A percentile compares a stretch with the other conserved stretches of the same genome.
Evolutionary conservation across 2,797 vertebrate species (phyloP).

Genomic region (Enteromius thamalakanensis): DNA sequence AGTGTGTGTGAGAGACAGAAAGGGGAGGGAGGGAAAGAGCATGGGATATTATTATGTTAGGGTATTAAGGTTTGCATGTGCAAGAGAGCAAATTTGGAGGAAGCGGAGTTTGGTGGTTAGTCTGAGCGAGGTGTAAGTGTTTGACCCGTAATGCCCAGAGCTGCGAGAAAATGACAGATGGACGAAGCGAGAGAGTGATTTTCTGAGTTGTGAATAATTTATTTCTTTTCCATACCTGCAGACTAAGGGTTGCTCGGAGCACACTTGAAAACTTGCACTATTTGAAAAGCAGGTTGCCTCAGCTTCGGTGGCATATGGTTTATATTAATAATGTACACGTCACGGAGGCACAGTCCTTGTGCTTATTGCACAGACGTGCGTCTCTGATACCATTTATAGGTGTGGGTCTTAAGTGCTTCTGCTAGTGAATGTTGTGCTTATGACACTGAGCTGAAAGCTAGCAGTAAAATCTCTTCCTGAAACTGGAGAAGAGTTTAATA

Average conservation of each 20-base stretch:
- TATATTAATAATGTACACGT: conserved; percentile 56
- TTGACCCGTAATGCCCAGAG: conserved; percentile 34
- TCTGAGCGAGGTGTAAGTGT: conserved; percentile 5
- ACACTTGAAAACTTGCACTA: conserved; percentile 38
- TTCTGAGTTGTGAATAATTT: conserved; percentile 47
- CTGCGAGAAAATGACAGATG: conserved; percentile 28
- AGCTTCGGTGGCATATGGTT: conserved; percentile 50
- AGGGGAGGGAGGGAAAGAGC: conserved; percentile 2
- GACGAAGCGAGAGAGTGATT: conserved; percentile 5
- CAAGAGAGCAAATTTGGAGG: background rate
- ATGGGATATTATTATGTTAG: conserved; percentile 24
- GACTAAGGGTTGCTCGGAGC: conserved; percentile 33
- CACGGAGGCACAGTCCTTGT: conserved; percentile 38
- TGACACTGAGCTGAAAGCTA: conserved; percentile 43
- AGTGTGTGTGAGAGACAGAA: conserved; percentile 20
- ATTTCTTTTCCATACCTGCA: conserved; percentile 48
- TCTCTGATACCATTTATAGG: conserved; percentile 46
- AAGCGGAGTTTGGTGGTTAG: background rate
- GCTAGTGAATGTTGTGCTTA: conserved; percentile 24
- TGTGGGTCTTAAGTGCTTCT: conserved; percentile 38
- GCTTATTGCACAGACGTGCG: conserved; percentile 36
- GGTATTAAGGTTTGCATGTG: conserved; percentile 32
- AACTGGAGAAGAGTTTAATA: conserved; percentile 50
- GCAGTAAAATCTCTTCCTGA: conserved; percentile 49
- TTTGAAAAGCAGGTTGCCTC: conserved; percentile 42